phyloP scores from a whole-genome alignment of 2,113 vertebrate species.

The Oryzias melastigma region DNA sequence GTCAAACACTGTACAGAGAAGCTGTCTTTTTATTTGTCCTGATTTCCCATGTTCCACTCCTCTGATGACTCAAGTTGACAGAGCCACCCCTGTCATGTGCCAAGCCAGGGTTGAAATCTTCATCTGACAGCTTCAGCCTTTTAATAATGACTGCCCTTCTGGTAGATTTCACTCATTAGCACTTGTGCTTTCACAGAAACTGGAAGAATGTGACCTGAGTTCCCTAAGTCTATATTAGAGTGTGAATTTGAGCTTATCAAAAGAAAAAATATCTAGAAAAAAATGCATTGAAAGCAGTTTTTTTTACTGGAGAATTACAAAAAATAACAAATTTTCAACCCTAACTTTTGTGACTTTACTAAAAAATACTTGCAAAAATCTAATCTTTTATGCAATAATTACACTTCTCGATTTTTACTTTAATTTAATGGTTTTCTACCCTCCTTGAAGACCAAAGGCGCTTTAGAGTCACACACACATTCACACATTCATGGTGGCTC shows the following conservation, averaged over 20 bases:
- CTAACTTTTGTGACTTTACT: too few relatives aligned
- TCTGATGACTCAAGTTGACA: slow-evolving; percentile 28
- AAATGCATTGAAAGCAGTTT: slow-evolving; percentile 25
- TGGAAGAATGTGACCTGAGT: slow-evolving; percentile 55
- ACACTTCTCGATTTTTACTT: too few relatives aligned
- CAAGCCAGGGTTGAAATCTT: slow-evolving; percentile 51
- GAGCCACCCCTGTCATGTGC: slow-evolving; percentile 32
- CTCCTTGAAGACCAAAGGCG: too few relatives aligned
- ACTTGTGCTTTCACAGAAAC: slow-evolving; percentile 64
- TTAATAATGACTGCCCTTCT: slow-evolving; percentile 71
- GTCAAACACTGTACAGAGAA: neutral
- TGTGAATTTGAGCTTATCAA: slow-evolving; percentile 64
- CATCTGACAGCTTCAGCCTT: slow-evolving; percentile 54
- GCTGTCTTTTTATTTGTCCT: slow-evolving; percentile 28
- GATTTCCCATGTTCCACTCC: slow-evolving; percentile 42
- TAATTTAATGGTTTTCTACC: too few relatives aligned
- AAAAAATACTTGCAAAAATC: too few relatives aligned
- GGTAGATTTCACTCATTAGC: slow-evolving; percentile 72
- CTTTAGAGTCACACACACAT: too few relatives aligned
- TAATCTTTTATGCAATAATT: too few relatives aligned
- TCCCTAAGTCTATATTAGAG: slow-evolving; percentile 59
- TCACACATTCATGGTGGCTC: too few relatives aligned
- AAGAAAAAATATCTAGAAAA: slow-evolving; percentile 38
- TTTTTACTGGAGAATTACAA: neutral
- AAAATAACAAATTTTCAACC: too few relatives aligned